Evolutionary conservation across 37 sponge, comb jelly and placozoan genomes (phyloP).

Genomic region (Diacarnus erythraeanus): DNA sequence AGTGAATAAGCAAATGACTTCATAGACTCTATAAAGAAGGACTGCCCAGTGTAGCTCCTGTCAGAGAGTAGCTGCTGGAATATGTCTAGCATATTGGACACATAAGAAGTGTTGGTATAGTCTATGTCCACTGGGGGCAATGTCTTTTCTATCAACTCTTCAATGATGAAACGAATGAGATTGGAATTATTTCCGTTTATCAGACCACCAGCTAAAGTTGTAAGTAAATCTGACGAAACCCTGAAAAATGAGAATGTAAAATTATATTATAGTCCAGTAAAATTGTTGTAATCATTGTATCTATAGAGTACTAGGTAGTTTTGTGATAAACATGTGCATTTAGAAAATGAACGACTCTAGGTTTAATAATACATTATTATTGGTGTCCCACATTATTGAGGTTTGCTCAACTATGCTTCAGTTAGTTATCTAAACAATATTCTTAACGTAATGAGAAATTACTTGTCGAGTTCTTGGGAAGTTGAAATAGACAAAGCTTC

Average conservation of each 20-base stretch:
- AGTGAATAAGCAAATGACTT: slow-evolving; percentile 56
- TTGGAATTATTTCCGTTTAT: slow-evolving; percentile 23
- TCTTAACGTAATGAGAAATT: background rate
- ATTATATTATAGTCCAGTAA: background rate
- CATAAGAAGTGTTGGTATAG: background rate
- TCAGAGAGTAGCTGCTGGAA: slow-evolving; percentile 17
- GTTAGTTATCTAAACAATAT: too few species aligned
- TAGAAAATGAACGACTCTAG: too few species aligned
- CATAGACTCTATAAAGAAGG: slow-evolving; percentile 30
- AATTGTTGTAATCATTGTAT: too few species aligned
- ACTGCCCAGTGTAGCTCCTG: slow-evolving; percentile 13
- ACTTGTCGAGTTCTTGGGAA: slow-evolving; percentile 8
- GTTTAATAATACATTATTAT: too few species aligned
- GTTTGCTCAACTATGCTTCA: too few species aligned
- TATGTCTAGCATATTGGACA: slow-evolving; percentile 31
- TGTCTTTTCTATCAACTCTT: slow-evolving; percentile 9
- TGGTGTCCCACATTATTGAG: too few species aligned
- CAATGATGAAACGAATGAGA: slow-evolving; percentile 7
- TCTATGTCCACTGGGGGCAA: background rate
- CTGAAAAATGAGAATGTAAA: background rate
- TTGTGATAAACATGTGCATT: too few species aligned
- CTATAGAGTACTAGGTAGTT: too few species aligned
- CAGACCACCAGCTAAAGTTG: background rate
- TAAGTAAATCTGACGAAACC: slow-evolving; percentile 6
- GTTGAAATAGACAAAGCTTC: background rate